These are phyloP conservation scores for Pygoscelis antarcticus DNA, from an alignment of 2,113 vertebrate genomes.

Conservation along the genomic window DNA sequence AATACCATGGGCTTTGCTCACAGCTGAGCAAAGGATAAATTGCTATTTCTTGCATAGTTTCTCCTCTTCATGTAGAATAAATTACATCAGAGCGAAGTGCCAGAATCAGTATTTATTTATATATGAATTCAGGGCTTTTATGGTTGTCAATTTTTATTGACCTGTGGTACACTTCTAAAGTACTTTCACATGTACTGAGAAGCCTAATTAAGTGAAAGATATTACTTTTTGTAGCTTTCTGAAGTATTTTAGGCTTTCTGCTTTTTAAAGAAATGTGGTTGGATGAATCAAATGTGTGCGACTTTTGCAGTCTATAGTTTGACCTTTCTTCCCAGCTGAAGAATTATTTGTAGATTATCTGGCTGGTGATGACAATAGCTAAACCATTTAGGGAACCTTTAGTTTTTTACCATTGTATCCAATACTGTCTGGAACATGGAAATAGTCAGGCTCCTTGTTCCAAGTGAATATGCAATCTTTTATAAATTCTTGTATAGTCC, in stretches of 20 bases:
- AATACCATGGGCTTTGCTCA: neutral
- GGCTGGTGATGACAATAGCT: neutral
- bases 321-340: neutral
- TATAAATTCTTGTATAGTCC: neutral
- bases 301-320: neutral
- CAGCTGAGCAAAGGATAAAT: neutral
- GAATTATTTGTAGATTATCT: neutral
- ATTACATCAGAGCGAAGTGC: neutral
- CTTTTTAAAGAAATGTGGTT: neutral
- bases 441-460: neutral
- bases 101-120: constrained; percentile 9
- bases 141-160: neutral
- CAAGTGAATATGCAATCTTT: neutral
- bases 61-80: neutral
- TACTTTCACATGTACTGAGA: neutral
- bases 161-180: neutral
- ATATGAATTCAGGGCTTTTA: neutral
- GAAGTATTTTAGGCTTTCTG: neutral
- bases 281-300: neutral
- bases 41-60: neutral
- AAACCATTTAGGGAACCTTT: neutral
- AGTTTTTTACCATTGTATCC: neutral
- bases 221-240: neutral
- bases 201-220: neutral
- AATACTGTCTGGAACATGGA: neutral